phyloP scores from a whole-genome alignment of 2,797 vertebrate genomes.

The Tachyglossus aculeatus region DNA sequence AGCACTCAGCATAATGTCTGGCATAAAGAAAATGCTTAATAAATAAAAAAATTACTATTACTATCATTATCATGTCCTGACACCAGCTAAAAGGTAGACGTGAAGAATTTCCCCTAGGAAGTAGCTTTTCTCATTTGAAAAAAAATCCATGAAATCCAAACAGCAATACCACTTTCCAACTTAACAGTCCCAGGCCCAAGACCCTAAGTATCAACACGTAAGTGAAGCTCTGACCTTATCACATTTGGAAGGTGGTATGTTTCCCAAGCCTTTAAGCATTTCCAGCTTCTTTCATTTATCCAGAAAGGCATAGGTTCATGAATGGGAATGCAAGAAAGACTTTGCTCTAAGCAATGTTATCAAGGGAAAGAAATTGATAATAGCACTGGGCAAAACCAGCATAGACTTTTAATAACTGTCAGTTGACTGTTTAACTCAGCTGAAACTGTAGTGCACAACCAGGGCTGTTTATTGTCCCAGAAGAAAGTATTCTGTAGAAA shows the following conservation, averaged over 20 bases:
- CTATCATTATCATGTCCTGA: too few relatives aligned
- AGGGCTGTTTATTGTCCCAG: slow-evolving; percentile 35
- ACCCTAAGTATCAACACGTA: slow-evolving; percentile 10
- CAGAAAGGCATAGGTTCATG: not conserved
- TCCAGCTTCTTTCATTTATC: slow-evolving; percentile 13
- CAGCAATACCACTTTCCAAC: not conserved
- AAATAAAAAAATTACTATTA: too few relatives aligned
- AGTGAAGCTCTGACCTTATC: slow-evolving; percentile 26
- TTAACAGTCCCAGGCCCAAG: too few relatives aligned
- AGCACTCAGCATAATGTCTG: too few relatives aligned
- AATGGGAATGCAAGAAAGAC: slow-evolving; percentile 23
- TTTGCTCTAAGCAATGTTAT: slow-evolving; percentile 20
- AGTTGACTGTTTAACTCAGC: too few relatives aligned
- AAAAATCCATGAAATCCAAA: slow-evolving; percentile 6
- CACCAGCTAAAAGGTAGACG: too few relatives aligned
- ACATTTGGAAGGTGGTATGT: slow-evolving; percentile 15
- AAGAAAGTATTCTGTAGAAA: slow-evolving; percentile 58
- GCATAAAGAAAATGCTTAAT: too few relatives aligned
- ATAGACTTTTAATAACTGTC: not conserved
- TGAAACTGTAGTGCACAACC: slow-evolving; percentile 34
- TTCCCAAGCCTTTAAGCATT: slow-evolving; percentile 26
- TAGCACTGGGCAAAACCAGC: not conserved
- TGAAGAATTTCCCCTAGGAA: slow-evolving; percentile 14
- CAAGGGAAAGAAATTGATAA: slow-evolving; percentile 19
- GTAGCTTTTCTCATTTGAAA: not conserved